Evolutionary conservation across 2,888 invertebrate species (phyloP), one percentile per base, ranked within the genome.

Genomic region (Loripinus fragilis): DNA sequence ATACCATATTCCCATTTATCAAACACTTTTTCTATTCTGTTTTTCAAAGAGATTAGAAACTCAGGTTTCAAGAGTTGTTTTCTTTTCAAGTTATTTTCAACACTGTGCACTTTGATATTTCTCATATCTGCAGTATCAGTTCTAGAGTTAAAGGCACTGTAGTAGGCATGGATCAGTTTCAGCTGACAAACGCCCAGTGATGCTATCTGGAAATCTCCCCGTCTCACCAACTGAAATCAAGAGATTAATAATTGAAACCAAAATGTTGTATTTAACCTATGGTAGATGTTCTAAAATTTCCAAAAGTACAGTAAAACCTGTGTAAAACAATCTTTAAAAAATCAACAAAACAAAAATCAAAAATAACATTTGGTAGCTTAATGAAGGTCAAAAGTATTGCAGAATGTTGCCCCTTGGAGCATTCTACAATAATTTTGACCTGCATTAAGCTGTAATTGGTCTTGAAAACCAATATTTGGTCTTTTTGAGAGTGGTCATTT

Each of bases 151-250:
- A 79, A 78, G 28, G 86, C 80, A 67, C 78, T 81, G 74, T 90
- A 88, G 80, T 90, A 91, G n/a, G 86, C 81, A 71, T 87, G 71
- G 35, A 90, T 86, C 28, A 90, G 74, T 79, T 88, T 90, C 64
- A 91, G 66, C 78, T 91, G 91, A 74, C 81, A 80, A n/a, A 91
- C 78, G n/a, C 88, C 88, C 0, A 85, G 69, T 0, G 85, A 79
- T 3, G 78, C 76, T 55, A 78, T 52, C 76, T 80, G 81, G 41
- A 80, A 85, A 25, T 86, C 84, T 30, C 84, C 72, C 12, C 85
- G 76, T 33, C 85, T 64, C 15, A 85, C 67, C 3, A 80, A 73
- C 87, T 87, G 80, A 17, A 72, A 76, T 28, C 12, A 7, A 55
- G 23, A 55, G 8, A 48, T 10, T 15, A 41, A 15, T 10, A 41